Conservation (phyloP, 1,140 invertebrate genomes). For the Danaus melanippus region DNA sequence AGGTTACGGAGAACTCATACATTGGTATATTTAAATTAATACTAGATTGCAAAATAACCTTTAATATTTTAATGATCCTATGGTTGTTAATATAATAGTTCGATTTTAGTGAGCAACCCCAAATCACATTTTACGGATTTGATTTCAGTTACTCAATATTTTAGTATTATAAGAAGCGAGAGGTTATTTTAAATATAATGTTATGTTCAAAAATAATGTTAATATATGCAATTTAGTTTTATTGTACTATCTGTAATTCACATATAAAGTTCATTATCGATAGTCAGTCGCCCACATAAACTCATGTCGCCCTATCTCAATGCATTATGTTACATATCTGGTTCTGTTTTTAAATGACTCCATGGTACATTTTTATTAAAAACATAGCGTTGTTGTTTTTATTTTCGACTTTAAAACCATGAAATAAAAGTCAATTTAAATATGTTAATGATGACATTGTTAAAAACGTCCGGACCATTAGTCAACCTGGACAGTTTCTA, state of each 20-base stretch:
- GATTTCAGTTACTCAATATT: too few species aligned
- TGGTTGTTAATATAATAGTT: too few species aligned
- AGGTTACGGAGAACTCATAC: too few species aligned
- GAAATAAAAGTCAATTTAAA: conserved; percentile 24
- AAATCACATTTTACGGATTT: too few species aligned
- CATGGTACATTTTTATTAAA: conserved; percentile 35
- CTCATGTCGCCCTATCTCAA: conserved; percentile 41
- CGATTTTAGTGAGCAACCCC: too few species aligned
- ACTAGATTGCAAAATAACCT: too few species aligned
- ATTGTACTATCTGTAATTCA: conserved; percentile 7
- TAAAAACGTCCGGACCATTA: conserved; percentile 38
- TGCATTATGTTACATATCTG: conserved; percentile 43
- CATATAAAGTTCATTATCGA: conserved; percentile 38
- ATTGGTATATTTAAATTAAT: too few species aligned
- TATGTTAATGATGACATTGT: conserved; percentile 29
- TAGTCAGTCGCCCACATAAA: conserved; percentile 42
- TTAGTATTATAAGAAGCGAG: too few species aligned
- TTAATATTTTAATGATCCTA: too few species aligned
- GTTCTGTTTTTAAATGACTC: conserved; percentile 31
- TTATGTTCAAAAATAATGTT: too few species aligned
- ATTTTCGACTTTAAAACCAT: conserved; percentile 13
- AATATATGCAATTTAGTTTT: background rate
- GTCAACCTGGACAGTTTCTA: conserved; percentile 39
- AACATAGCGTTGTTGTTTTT: conserved; percentile 12
- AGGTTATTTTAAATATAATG: too few species aligned